These are phyloP conservation scores for Pseudomyrmex gracilis DNA, from an alignment of 1,140 invertebrate species.

Conservation along the genomic window DNA sequence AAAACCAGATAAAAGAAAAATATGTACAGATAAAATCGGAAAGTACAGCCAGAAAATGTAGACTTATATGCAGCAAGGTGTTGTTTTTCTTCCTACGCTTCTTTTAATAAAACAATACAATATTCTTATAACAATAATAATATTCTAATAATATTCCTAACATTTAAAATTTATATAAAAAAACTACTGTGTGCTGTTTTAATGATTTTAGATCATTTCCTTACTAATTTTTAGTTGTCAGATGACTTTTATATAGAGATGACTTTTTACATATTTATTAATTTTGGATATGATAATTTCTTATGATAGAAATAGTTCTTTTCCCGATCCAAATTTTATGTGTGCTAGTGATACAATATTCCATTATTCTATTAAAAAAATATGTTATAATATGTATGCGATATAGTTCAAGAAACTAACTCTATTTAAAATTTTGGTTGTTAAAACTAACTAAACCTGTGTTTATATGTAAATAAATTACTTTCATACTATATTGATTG, in stretches of 20 bases:
- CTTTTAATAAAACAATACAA: background rate
- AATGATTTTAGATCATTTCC: constrained; percentile 28
- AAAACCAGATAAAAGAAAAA: background rate
- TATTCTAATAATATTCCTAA: background rate
- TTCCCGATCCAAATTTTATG: no score
- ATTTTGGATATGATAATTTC: background rate
- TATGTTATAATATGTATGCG: no score
- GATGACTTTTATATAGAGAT: background rate
- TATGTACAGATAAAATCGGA: background rate
- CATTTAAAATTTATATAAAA: background rate
- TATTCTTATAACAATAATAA: no score
- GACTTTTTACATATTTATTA: background rate
- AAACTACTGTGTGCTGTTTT: constrained; percentile 32
- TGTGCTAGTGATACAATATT: no score
- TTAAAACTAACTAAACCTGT: no score
- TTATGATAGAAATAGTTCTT: background rate
- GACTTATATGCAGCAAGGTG: no score
- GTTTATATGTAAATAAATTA: no score
- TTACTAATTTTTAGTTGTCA: constrained; percentile 17
- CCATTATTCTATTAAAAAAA: no score
- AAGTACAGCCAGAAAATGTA: background rate
- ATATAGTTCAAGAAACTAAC: no score
- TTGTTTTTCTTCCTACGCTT: no score
- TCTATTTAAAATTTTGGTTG: no score
- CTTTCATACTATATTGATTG: constrained; percentile 1